Evolutionary conservation across 2,113 vertebrate genomes (phyloP).

Genomic region (Ploceus nigricollis): DNA sequence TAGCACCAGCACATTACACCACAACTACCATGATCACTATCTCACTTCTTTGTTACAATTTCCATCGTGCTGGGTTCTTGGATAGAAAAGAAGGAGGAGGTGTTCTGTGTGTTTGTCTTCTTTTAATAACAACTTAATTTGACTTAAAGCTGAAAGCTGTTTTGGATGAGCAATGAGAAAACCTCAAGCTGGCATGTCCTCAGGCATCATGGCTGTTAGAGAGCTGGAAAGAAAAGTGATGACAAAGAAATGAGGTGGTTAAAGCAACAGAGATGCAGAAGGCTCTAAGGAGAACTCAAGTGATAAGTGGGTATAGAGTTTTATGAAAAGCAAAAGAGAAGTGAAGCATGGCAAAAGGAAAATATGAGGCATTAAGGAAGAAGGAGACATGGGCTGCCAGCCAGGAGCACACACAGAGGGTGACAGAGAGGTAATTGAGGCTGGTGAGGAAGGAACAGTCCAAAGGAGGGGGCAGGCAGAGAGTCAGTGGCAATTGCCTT

Average conservation of each 20-base stretch:
- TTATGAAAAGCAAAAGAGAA: not conserved
- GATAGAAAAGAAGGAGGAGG: not conserved
- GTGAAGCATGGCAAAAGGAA: not conserved
- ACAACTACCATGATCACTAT: not conserved
- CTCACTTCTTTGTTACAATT: not conserved
- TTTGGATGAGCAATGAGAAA: not conserved
- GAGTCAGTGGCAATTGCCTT: not conserved
- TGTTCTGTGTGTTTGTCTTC: not conserved
- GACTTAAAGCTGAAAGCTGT: not conserved
- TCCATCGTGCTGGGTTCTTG: not conserved
- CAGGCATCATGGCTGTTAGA: not conserved
- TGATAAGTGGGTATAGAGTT: not conserved
- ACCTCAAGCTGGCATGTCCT: not conserved
- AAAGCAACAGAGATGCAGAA: not conserved
- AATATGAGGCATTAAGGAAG: not conserved
- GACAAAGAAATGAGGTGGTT: not conserved
- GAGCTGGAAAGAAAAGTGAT: not conserved
- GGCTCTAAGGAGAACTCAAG: not conserved
- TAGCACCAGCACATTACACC: not conserved
- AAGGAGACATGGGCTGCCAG: not conserved
- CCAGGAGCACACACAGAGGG: not conserved
- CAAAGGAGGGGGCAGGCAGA: not conserved
- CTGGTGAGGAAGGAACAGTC: not conserved
- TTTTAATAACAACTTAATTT: constrained; percentile 20
- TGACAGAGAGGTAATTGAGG: not conserved